Evolutionary conservation across 2,888 invertebrate species (phyloP), one percentile per base, ranked within the genome.

Genomic region (Leptopilina syphax): DNA sequence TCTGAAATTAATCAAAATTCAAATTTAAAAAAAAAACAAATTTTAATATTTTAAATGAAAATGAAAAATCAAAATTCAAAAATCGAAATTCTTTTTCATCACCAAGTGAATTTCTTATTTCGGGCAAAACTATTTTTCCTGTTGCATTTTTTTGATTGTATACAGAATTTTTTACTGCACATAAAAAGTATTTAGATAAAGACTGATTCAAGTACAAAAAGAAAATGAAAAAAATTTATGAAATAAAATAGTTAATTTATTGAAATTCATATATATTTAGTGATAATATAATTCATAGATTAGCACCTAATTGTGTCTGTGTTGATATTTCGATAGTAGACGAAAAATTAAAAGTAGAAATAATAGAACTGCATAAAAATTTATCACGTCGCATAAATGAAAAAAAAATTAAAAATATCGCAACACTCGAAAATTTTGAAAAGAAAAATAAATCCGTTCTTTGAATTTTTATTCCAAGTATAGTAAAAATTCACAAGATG

Each of bases 361-460:
- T 34, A 34, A 34, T 57, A 73, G 27, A 73, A 41, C 8, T 41
- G 73, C 73, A 73, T 73, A 73, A 73, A n/a, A 18, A 12, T 34
- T 73, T 54, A 73, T 73, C 73, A 57, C 41, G 57, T 73, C 12
- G 57, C 57, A 57, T 34, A 57, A 73, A 27, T 12, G 13, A 57
- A 6, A 57, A 54, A 9, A 34, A 54, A 54, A 34, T 34, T 34
- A 3, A 12, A 12, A 50, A 50, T 50, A 50, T 4, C 34, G 65
- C 70, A 77, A 70, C 57, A 68, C 12, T 82, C 9, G 34, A 77
- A 82, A 77, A 44, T 44, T 6, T 77, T 68, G 44, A 34, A 13
- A 60, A 12, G 9, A 13, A 34, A 27, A 41, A 50, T n/a, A 27
- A 60, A 9, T 24, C 18, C 7, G 1, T 24, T n/a, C 63, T 63